phyloP scores from a whole-genome alignment of 2,113 vertebrate species.

The Varanus salvator region DNA sequence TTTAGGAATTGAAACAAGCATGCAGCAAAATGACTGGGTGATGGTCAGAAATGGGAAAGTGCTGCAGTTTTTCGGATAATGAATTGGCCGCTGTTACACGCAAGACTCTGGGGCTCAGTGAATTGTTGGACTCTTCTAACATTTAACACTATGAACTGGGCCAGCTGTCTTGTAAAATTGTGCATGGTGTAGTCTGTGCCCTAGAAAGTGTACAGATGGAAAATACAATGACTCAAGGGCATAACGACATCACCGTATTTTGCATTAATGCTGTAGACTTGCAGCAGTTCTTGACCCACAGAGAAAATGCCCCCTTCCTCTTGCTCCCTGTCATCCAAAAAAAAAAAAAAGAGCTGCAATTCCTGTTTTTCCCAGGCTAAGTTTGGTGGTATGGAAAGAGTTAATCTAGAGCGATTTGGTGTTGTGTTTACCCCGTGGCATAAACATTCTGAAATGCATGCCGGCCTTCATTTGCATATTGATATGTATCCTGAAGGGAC shows the following conservation, averaged over 20 bases:
- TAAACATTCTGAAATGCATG: conserved; percentile 73
- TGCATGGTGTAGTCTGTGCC: not conserved
- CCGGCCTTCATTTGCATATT: conserved; percentile 74
- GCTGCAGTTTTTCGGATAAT: conserved; percentile 10
- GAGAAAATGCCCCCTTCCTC: not conserved
- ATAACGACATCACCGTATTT: not conserved
- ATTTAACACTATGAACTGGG: conserved; percentile 14
- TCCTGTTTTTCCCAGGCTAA: not conserved
- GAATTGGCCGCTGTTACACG: not conserved
- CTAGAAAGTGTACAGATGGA: conserved; percentile 15
- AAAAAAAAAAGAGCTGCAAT: not conserved
- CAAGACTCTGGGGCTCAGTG: conserved; percentile 1
- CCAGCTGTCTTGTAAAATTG: not conserved
- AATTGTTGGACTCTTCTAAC: conserved; percentile 3
- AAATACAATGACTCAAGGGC: conserved; percentile 1
- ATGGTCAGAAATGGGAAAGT: not conserved
- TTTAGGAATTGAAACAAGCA: not conserved
- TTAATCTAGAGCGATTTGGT: conserved; percentile 56
- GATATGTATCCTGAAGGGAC: conserved; percentile 74
- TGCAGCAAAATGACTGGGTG: not conserved
- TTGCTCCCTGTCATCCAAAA: no score
- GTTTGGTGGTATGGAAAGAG: conserved; percentile 29
- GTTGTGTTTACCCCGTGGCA: conserved; percentile 70
- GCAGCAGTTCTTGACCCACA: conserved; percentile 8
- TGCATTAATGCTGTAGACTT: not conserved